Base-by-base conservation (phyloP, 2,113 vertebrate genomes). In the Xenopus borealis region DNA sequence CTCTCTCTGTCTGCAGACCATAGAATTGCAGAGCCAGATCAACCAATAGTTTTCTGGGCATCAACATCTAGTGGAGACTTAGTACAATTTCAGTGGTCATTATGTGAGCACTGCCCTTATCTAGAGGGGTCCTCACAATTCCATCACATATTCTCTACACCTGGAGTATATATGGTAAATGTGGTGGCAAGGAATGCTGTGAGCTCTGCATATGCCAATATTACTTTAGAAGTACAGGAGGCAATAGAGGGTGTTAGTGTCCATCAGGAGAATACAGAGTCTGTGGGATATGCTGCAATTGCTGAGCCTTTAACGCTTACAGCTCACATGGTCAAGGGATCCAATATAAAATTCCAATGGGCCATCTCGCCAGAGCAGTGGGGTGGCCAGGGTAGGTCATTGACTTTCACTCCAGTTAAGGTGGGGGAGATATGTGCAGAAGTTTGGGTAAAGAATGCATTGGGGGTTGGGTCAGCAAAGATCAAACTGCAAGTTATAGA, bases 271-370 rank as follows among this genome's bases (percentile, higher is more conserved):
- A 75, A 14, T 53, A 40, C 88, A 50, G 80, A 69, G 19, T 75
- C 81, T n/a, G 64, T 62, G 14, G 87, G 84, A 7, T 90, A 86
- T 61, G 44, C 85, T 69, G 83, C 87, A 5, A 79, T 88, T 12
- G 74, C 79, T n/a, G 83, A 90, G 71, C 76, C 75, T 3, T 45
- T 88, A 4, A 23, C 72, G 3, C 85, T 89, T 50, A 75, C 33
- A 7, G 86, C 87, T 18, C 82, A 78, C 64, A 58, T 89, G 20
- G 66, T 55, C 12, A 79, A 71, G 33, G 92, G 92, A 16, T 91
- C 90, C 30, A 89, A 87, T 75, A 76, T 93, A 5, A 85, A 84
- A 2, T 94, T 83, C 66, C 64, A 75, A 7, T 94, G 91, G 92
- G 27, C 79, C 4, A 75, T 72, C 52, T 67, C 57, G 10, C 85